Percentiles rank a stretch among this genome's conserved stretches.
Conservation (phyloP, 2,797 vertebrate species). For the Danio tinwini region DNA sequence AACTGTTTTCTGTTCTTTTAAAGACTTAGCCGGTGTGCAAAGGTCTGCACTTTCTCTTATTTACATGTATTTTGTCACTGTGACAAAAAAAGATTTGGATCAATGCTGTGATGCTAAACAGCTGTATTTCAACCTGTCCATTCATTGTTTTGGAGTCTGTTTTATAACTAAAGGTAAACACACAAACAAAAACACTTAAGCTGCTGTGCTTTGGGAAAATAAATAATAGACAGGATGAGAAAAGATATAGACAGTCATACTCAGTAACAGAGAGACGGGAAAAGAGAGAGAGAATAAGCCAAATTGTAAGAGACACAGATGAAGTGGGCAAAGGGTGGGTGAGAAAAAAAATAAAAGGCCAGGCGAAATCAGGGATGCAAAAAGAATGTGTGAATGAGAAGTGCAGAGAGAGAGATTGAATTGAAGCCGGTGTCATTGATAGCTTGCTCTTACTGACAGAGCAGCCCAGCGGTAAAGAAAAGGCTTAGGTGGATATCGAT, state of each 20-base stretch:
- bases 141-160: slow-evolving; percentile 28
- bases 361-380: slow-evolving; percentile 14
- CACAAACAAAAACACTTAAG: neutral
- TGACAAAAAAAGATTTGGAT: slow-evolving; percentile 39
- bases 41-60: slow-evolving; percentile 4
- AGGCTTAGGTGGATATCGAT: slow-evolving; percentile 54
- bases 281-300: neutral
- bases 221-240: neutral
- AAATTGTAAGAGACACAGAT: slow-evolving; percentile 12
- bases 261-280: neutral
- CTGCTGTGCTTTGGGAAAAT: neutral
- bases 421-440: slow-evolving; percentile 49
- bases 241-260: slow-evolving; percentile 18
- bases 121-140: slow-evolving; percentile 26
- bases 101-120: slow-evolving; percentile 33
- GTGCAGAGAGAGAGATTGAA: slow-evolving; percentile 38
- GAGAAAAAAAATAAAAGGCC: slow-evolving; percentile 8
- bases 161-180: slow-evolving; percentile 17
- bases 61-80: slow-evolving; percentile 16
- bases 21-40: neutral
- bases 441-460: slow-evolving; percentile 46
- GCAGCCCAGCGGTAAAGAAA: slow-evolving; percentile 38
- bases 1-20: neutral
- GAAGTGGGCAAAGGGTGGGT: slow-evolving; percentile 1
- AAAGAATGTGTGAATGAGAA: slow-evolving; percentile 39